phyloP scores from a whole-genome alignment of 2,888 invertebrate species.

The Sericinus montela region DNA sequence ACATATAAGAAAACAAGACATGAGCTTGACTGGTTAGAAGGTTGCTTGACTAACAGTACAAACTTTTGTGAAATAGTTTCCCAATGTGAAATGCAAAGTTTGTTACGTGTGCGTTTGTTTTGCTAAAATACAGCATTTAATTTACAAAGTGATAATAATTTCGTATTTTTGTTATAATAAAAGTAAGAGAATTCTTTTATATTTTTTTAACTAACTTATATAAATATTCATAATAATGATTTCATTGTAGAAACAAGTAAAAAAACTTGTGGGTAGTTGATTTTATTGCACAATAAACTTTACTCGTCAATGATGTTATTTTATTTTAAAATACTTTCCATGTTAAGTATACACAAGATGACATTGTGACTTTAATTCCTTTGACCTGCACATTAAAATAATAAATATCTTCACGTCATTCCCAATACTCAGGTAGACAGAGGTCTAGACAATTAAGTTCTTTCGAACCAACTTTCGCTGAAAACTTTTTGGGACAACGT shows the following conservation, averaged over 20 bases:
- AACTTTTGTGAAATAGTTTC: constrained; percentile 46
- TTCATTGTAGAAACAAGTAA: constrained; percentile 31
- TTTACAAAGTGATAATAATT: constrained; percentile 50
- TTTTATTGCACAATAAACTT: constrained; percentile 60
- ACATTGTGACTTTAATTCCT: too few species aligned
- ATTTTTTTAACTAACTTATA: constrained; percentile 40
- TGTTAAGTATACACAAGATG: too few species aligned
- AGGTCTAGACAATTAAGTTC: too few species aligned
- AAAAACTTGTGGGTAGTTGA: constrained; percentile 36
- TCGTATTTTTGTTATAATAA: constrained; percentile 23
- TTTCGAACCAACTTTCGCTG: too few species aligned
- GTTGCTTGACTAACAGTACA: constrained; percentile 39
- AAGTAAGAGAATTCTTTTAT: constrained; percentile 27
- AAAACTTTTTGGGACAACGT: too few species aligned
- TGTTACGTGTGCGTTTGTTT: constrained; percentile 32
- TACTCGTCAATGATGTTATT: constrained; percentile 35
- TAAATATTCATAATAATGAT: constrained; percentile 39
- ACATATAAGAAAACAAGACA: constrained; percentile 30
- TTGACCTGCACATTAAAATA: too few species aligned
- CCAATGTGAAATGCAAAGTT: constrained; percentile 42
- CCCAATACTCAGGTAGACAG: too few species aligned
- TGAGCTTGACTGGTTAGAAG: constrained; percentile 32
- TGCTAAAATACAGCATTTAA: constrained; percentile 51
- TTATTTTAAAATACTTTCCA: constrained; percentile 13
- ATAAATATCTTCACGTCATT: too few species aligned